Evolutionary conservation across 2,113 vertebrate genomes (phyloP), one percentile per base, ranked within the genome.

Genomic region (Semnornis frantzii): DNA sequence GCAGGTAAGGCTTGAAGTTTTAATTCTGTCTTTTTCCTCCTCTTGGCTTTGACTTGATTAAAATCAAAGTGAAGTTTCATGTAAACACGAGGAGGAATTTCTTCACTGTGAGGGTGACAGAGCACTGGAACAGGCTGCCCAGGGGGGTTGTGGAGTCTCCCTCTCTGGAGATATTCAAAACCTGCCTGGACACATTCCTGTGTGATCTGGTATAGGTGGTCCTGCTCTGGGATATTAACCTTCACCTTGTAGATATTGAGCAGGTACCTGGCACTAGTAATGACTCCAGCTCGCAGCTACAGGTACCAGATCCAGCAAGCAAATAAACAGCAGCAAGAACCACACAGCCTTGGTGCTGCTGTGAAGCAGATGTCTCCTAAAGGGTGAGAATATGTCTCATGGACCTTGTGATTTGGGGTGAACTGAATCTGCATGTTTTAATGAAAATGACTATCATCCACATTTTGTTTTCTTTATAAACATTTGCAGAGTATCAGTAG

Each of bases 381-480:
- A 90, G 65, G 66, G 91, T 34, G 42, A 97, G 95, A 97, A 94
- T 77, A 97, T 84, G 87, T 96, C 94, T 96, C 90, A 89, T 92
- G 95, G 96, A 96, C 96, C 96, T 96, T 97, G 94, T 96, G 97
- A 95, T 97, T 97, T 37, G 55, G 96, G 96, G 95, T 97, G 95
- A 95, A 97, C 93, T 70, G 48, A 92, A 97, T 98, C 97, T 96
- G 95, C 93, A 95, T 28, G 52, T 95, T 97, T 97, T 98, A 98
- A 98, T 97, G 97, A 98, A 98, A 98, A 97, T 96, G 97, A 97
- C 98, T 93, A 97, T 97, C 92, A 97, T 98, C 97, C 98, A 97
- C 93, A 93, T 97, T 96, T 97, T 98, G 97, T 98, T 98, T 98
- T 97, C 97, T 98, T 97, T 97, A 97, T 98, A 98, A 98, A 98